Evolutionary conservation across 2,888 invertebrate species (phyloP).

Genomic region (Odontomyia ornata): DNA sequence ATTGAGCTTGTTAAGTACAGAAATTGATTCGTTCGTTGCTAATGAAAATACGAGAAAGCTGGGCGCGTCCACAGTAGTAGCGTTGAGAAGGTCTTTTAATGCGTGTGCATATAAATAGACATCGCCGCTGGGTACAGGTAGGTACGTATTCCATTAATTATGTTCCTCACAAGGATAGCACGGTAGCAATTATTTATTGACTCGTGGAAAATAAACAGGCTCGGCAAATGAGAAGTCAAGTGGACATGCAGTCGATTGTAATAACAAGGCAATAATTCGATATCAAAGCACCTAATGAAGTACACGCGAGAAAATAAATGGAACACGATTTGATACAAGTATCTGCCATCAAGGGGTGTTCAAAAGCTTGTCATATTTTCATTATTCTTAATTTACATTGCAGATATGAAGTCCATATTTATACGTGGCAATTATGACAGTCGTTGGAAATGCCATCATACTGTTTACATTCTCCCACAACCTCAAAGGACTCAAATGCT

Average conservation of each 20-base stretch:
- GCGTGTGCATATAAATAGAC: slow-evolving; percentile 4
- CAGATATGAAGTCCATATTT: no score
- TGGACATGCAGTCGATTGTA: not conserved
- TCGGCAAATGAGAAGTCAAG: slow-evolving; percentile 4
- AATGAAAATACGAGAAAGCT: not conserved
- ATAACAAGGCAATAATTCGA: slow-evolving; percentile 24
- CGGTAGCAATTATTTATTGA: slow-evolving; percentile 9
- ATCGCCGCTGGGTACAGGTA: slow-evolving; percentile 8
- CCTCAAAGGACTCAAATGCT: no score
- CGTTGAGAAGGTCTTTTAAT: not conserved
- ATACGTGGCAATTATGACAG: no score
- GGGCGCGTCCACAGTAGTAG: not conserved
- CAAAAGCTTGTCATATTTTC: no score
- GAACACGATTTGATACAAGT: no score
- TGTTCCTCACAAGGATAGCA: not conserved
- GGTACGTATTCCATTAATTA: slow-evolving; percentile 24
- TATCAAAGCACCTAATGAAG: not conserved
- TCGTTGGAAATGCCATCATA: no score
- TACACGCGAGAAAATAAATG: not conserved
- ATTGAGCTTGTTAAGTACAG: slow-evolving; percentile 39
- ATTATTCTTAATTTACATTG: no score
- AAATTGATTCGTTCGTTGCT: slow-evolving; percentile 25
- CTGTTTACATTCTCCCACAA: no score
- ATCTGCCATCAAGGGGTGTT: no score
- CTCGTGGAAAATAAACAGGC: not conserved